Evolutionary conservation across 2,113 vertebrate species (phyloP).

Genomic region (Burhinus bistriatus): DNA sequence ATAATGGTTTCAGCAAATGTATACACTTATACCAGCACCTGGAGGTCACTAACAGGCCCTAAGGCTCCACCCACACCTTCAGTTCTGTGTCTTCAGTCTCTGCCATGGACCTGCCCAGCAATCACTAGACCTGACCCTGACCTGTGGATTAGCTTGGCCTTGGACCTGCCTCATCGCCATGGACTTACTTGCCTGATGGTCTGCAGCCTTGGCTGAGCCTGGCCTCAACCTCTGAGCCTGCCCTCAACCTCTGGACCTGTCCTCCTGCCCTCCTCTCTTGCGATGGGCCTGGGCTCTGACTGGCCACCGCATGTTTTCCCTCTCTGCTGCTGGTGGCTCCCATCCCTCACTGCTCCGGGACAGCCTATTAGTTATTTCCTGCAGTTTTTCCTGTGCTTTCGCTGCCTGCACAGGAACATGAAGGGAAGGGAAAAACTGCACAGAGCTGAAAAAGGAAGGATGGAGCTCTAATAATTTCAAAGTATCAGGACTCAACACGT

Average conservation of each 20-base stretch:
- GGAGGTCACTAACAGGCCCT: not conserved
- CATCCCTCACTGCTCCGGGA: not conserved
- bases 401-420: not conserved
- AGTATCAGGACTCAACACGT: not conserved
- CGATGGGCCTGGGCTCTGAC: not conserved
- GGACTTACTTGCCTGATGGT: not conserved
- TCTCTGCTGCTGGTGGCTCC: not conserved
- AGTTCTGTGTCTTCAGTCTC: not conserved
- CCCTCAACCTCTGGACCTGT: too few species aligned
- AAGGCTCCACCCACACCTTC: not conserved
- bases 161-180: not conserved
- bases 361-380: not conserved
- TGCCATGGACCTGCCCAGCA: not conserved
- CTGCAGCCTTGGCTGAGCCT: not conserved
- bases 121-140: not conserved
- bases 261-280: not conserved
- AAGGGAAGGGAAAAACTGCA: not conserved
- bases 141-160: not conserved
- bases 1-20: not conserved
- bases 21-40: not conserved
- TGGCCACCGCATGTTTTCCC: fast-evolving
- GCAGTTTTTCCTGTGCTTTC: not conserved
- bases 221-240: not conserved
- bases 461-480: not conserved
- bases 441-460: not conserved